Percentiles rank a stretch among this genome's conserved stretches.
phyloP scores from a whole-genome alignment of 2,113 vertebrate genomes.

The Hippolais icterina region DNA sequence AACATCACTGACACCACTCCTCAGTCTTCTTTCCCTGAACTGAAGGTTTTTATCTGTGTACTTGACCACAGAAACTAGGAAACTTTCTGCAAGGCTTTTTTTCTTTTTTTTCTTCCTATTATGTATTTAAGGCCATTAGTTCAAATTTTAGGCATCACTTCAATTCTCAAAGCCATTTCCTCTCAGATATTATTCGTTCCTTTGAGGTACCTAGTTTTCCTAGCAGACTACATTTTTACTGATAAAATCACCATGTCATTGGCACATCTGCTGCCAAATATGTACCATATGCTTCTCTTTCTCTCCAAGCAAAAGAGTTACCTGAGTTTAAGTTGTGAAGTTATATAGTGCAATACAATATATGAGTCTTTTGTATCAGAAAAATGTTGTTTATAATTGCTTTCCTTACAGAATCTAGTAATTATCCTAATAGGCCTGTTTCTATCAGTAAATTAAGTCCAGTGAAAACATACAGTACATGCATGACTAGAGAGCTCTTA shows the following conservation, averaged over 20 bases:
- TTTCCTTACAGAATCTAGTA: background rate
- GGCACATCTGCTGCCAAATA: background rate
- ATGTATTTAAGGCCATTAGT: background rate
- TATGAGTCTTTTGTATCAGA: background rate
- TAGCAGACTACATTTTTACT: background rate
- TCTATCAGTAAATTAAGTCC: constrained; percentile 11
- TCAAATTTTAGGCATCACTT: background rate
- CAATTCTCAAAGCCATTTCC: background rate
- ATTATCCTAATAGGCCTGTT: background rate
- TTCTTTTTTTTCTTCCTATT: background rate
- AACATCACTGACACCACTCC: background rate
- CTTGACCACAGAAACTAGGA: background rate
- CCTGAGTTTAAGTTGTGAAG: background rate
- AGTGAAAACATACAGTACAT: background rate
- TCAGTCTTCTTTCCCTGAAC: background rate
- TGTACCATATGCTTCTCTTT: background rate
- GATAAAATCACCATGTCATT: background rate
- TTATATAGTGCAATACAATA: background rate
- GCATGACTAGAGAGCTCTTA: background rate
- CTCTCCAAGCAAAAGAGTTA: background rate
- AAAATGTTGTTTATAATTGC: background rate
- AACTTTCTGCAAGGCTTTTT: background rate
- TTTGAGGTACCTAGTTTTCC: background rate
- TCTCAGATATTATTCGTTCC: background rate
- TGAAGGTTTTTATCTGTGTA: background rate